Percentiles rank a stretch among this genome's conserved stretches.
These are phyloP conservation scores for Holothuria leucospilota DNA, from an alignment of 53 echinoderm and acorn worm genomes.

Conservation along the genomic window DNA sequence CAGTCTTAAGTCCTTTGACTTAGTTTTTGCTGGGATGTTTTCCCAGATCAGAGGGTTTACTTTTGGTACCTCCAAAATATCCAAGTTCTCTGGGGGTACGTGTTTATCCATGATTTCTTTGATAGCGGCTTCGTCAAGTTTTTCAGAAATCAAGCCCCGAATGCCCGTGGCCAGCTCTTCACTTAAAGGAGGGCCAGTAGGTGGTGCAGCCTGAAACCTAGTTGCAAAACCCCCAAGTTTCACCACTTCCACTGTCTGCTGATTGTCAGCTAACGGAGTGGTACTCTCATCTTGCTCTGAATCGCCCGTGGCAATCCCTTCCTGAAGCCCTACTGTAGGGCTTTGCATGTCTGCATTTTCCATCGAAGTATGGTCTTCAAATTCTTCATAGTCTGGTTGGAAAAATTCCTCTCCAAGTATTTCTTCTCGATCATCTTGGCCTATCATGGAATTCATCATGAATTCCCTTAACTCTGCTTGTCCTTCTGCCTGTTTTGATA, in stretches of 20 bases:
- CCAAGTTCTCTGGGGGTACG: neutral
- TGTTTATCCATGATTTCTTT: conserved; percentile 12
- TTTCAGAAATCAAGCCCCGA: conserved; percentile 9
- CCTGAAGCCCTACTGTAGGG: too few species aligned
- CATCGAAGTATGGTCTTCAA: neutral
- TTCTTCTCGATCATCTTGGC: neutral
- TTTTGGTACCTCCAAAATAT: conserved; percentile 5
- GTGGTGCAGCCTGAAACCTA: neutral
- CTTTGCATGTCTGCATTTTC: neutral
- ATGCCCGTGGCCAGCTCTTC: neutral
- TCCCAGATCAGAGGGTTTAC: conserved; percentile 40
- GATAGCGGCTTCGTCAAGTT: conserved; percentile 10
- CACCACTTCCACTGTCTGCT: too few species aligned
- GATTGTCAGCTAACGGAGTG: neutral
- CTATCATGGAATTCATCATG: conserved; percentile 4
- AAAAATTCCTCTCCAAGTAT: neutral
- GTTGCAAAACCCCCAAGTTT: neutral
- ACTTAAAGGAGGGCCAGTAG: neutral
- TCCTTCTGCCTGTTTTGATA: conserved; percentile 19
- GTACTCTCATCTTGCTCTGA: neutral
- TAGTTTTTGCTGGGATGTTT: conserved; percentile 53
- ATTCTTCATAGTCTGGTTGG: conserved; percentile 24
- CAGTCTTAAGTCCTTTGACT: conserved; percentile 52
- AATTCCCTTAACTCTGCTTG: conserved; percentile 15
- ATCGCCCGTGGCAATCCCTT: neutral